Conservation (phyloP, 2,888 invertebrate genomes). For the Hyposoter didymator region DNA sequence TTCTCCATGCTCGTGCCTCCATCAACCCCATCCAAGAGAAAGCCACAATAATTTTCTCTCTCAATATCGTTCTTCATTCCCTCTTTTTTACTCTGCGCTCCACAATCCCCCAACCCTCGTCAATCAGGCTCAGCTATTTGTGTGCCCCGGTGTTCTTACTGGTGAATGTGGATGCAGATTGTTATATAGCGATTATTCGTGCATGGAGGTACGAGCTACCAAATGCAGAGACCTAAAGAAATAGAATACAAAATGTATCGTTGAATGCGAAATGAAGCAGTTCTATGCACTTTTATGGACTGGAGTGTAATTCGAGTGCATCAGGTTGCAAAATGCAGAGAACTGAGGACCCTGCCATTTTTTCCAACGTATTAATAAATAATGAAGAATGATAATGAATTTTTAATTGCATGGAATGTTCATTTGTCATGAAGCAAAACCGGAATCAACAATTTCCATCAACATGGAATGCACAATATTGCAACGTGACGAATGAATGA, state of each 20-base stretch:
- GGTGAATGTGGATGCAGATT: neutral
- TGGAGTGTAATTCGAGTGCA: neutral
- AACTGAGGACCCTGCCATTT: neutral
- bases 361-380: neutral
- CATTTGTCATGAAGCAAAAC: too few species aligned
- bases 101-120: conserved; percentile 38
- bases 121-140: conserved; percentile 27
- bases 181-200: neutral
- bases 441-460: too few species aligned
- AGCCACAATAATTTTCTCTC: conserved; percentile 15
- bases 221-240: conserved; percentile 28
- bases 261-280: conserved; percentile 22
- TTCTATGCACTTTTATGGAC: neutral
- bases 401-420: neutral
- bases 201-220: conserved; percentile 41
- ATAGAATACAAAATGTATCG: conserved; percentile 30
- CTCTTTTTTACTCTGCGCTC: conserved; percentile 27
- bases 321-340: neutral
- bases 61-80: neutral
- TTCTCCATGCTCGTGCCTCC: neutral
- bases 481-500: neutral
- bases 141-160: neutral
- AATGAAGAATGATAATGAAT: neutral
- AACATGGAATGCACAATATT: too few species aligned
- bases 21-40: conserved; percentile 3